A percentile compares a stretch with the other conserved stretches of the same genome.
Evolutionary conservation across 2,888 invertebrate genomes (phyloP).

Genomic region (Limnephilus marmoratus): DNA sequence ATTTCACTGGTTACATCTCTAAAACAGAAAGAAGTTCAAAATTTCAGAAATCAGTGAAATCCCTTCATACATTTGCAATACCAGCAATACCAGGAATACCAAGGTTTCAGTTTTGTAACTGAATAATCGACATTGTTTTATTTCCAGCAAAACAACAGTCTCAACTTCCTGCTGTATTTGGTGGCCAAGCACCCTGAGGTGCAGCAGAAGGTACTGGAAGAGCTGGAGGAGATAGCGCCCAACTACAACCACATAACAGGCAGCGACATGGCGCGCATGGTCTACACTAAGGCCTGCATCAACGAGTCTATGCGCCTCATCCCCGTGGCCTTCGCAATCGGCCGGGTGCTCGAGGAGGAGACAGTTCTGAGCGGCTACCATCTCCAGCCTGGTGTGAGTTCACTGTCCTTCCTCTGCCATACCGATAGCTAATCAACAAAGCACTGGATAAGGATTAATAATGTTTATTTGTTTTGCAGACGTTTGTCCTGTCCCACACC

Average conservation of each 20-base stretch:
- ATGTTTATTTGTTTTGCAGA: slow-evolving; percentile 73
- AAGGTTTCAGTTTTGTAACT: too few relatives aligned
- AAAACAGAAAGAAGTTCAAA: too few relatives aligned
- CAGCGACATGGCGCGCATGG: slow-evolving; percentile 80
- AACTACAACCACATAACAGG: slow-evolving; percentile 77
- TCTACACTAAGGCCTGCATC: slow-evolving; percentile 87
- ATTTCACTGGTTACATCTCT: too few relatives aligned
- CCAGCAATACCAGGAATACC: too few relatives aligned
- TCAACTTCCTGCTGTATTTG: slow-evolving; percentile 86
- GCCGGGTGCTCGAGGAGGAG: slow-evolving; percentile 85
- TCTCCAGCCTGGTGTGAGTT: slow-evolving; percentile 83
- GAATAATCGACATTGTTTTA: background rate
- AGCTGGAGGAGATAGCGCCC: slow-evolving; percentile 77
- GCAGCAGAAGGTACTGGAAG: slow-evolving; percentile 82
- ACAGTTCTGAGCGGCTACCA: slow-evolving; percentile 83
- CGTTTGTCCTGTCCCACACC: slow-evolving; percentile 88
- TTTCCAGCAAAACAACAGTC: slow-evolving; percentile 85
- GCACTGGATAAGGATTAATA: slow-evolving; percentile 31
- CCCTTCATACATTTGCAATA: background rate
- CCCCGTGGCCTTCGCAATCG: slow-evolving; percentile 89
- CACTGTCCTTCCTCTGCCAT: background rate
- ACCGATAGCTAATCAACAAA: background rate
- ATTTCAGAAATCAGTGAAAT: too few relatives aligned
- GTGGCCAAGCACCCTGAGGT: slow-evolving; percentile 83
- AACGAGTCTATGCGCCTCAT: slow-evolving; percentile 85